These are phyloP conservation scores for Oikopleura albicans DNA, from an alignment of 23 tunicate genomes.

Conservation along the genomic window DNA sequence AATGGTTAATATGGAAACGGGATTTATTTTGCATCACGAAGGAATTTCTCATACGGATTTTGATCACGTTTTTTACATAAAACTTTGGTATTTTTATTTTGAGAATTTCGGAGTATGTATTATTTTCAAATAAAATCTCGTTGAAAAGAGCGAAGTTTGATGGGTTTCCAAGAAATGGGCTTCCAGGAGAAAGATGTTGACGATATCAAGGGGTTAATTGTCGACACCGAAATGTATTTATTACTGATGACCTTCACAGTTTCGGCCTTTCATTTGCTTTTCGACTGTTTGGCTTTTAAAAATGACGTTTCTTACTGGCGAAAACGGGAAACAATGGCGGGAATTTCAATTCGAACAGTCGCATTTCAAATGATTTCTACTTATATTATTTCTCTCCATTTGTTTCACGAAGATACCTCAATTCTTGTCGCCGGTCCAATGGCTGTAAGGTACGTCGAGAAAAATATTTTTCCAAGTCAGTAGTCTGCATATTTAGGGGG, in stretches of 20 bases:
- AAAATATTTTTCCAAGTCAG: no score
- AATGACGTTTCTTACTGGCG: constrained; percentile 77
- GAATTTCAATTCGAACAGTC: constrained; percentile 68
- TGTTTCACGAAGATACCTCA: constrained; percentile 42
- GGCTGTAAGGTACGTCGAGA: background rate
- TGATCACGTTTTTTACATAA: background rate
- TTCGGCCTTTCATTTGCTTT: constrained; percentile 58
- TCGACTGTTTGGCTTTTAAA: constrained; percentile 42
- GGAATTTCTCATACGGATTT: constrained; percentile 16
- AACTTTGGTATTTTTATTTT: background rate
- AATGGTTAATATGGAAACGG: constrained; percentile 28
- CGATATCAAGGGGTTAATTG: constrained; percentile 61
- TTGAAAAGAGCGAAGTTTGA: background rate
- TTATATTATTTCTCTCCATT: constrained; percentile 51
- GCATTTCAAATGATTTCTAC: constrained; percentile 27
- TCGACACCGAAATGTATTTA: constrained; percentile 52
- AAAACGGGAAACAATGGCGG: constrained; percentile 59
- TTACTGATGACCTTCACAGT: constrained; percentile 46
- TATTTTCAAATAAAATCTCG: background rate
- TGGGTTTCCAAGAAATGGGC: constrained; percentile 23
- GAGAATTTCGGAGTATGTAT: background rate
- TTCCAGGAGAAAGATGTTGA: constrained; percentile 72
- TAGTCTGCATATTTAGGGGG: no score
- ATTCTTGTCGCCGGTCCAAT: constrained; percentile 14
- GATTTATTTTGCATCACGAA: constrained; percentile 30